Evolutionary conservation across 2,113 vertebrate genomes (phyloP).

Genomic region (Nycticorax nycticorax): DNA sequence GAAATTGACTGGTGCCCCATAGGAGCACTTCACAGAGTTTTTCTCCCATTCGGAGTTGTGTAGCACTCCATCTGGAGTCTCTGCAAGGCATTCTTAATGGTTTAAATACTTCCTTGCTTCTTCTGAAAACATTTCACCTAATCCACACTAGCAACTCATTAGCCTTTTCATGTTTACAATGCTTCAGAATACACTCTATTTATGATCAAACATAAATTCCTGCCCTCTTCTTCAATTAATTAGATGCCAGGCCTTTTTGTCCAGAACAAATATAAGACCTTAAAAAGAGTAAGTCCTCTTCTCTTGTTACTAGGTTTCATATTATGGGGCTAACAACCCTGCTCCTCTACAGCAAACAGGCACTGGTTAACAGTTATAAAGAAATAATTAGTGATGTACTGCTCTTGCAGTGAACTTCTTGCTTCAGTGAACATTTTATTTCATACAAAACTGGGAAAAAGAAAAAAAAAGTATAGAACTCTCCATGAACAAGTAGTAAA

Average conservation of each 20-base stretch:
- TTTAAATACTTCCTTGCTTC: not conserved
- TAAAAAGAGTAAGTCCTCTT: not conserved
- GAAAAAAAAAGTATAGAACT: conserved; percentile 31
- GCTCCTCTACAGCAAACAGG: not conserved
- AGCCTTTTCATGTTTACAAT: not conserved
- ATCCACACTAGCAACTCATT: not conserved
- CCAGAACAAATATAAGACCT: not conserved
- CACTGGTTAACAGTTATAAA: not conserved
- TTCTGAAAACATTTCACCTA: not conserved
- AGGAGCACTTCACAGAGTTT: not conserved
- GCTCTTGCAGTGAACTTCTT: not conserved
- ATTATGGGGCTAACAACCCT: not conserved
- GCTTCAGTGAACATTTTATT: conserved; percentile 12
- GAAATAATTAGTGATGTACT: not conserved
- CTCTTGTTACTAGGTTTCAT: not conserved
- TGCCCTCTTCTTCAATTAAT: not conserved
- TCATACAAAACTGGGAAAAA: conserved; percentile 35
- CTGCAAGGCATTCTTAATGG: not conserved
- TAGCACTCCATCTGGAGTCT: not conserved
- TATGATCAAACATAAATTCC: not conserved
- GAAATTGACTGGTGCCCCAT: not conserved
- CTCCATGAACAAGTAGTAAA: conserved; percentile 45
- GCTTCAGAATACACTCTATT: not conserved
- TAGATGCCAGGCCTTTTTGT: not conserved
- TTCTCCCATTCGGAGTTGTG: accelerated